Evolutionary conservation across 2,797 vertebrate species (phyloP).

Genomic region (Delichon dasypus): DNA sequence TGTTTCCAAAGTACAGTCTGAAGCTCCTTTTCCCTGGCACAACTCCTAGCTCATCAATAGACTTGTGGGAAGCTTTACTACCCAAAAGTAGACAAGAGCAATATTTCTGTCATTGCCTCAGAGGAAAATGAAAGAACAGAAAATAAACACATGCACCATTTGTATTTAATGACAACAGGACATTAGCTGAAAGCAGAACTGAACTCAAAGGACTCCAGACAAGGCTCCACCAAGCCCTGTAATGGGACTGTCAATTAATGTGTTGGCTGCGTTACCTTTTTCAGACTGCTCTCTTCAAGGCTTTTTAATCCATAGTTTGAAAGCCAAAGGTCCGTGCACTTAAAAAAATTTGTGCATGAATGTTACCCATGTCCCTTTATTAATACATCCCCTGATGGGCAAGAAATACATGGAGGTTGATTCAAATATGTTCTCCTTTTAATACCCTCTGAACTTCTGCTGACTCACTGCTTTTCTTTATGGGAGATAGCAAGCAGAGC

Average conservation of each 20-base stretch:
- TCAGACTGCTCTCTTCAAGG: background rate
- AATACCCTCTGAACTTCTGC: conserved; percentile 37
- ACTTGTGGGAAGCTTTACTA: background rate
- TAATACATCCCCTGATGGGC: background rate
- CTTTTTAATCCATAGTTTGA: background rate
- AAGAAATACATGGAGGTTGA: conserved; percentile 21
- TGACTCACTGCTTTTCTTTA: conserved; percentile 23
- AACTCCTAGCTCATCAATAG: background rate
- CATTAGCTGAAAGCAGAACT: background rate
- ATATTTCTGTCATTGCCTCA: background rate
- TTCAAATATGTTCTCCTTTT: conserved; percentile 21
- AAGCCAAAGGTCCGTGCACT: background rate
- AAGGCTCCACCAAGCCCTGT: background rate
- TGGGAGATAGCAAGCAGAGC: background rate
- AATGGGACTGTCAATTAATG: background rate
- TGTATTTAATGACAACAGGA: background rate
- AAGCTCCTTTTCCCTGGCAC: background rate
- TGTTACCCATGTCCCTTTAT: background rate
- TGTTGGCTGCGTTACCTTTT: background rate
- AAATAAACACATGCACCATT: background rate
- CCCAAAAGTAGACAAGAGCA: background rate
- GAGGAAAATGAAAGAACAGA: background rate
- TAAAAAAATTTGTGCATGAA: background rate
- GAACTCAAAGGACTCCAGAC: background rate
- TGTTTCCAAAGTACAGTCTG: background rate